A percentile compares a stretch with the other conserved stretches of the same genome.
Evolutionary conservation across 1,140 invertebrate genomes (phyloP).

Genomic region (Diprion similis): DNA sequence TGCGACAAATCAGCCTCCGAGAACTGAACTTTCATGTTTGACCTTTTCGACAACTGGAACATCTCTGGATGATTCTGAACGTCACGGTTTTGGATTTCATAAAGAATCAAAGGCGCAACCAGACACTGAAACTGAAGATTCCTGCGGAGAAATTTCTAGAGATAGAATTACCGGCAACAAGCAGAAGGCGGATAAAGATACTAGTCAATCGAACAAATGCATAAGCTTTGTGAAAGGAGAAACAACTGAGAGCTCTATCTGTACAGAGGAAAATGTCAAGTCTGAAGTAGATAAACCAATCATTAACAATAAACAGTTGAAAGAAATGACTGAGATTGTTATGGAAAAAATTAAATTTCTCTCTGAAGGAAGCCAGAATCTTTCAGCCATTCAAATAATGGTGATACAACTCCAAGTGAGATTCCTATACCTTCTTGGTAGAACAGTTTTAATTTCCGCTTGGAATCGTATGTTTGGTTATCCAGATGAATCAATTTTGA

Average conservation of each 20-base stretch:
- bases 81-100: constrained; percentile 35
- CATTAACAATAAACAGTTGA: constrained; percentile 32
- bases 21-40: neutral
- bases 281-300: constrained; percentile 39
- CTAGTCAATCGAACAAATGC: constrained; percentile 14
- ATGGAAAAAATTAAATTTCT: constrained; percentile 72
- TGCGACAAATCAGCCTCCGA: neutral
- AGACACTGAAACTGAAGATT: constrained; percentile 23
- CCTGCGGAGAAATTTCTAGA: constrained; percentile 9
- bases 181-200: neutral
- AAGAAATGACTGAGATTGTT: constrained; percentile 58
- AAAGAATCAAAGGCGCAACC: constrained; percentile 25
- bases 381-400: constrained; percentile 71
- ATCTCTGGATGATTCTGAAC: constrained; percentile 29
- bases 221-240: constrained; percentile 50
- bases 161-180: neutral
- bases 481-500: constrained; percentile 9
- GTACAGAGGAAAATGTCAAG: constrained; percentile 35
- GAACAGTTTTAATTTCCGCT: constrained; percentile 24
- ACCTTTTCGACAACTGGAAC: neutral
- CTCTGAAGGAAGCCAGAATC: constrained; percentile 66
- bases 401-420: constrained; percentile 70
- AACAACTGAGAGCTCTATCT: constrained; percentile 22
- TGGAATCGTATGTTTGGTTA: constrained; percentile 15
- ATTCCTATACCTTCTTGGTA: constrained; percentile 10